Conservation (phyloP, 30 jellyfish, hydroid and myxozoan genomes). For the Calvadosia cruxmelitensis region DNA sequence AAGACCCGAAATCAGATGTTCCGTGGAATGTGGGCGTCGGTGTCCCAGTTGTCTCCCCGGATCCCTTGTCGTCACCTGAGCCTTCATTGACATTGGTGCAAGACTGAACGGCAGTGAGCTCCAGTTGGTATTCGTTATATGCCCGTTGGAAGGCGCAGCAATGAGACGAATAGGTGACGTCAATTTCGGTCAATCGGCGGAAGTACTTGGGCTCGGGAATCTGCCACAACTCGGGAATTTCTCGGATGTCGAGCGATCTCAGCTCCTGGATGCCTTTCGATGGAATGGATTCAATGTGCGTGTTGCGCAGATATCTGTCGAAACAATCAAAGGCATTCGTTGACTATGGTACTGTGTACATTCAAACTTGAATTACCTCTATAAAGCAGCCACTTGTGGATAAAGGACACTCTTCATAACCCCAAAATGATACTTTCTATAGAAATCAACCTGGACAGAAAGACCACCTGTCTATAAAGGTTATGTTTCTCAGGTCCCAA, state of each 20-base stretch:
- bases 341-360: no score
- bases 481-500: no score
- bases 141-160: constrained; percentile 83
- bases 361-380: no score
- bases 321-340: no score
- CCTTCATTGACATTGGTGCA: neutral
- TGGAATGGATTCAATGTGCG: constrained; percentile 44
- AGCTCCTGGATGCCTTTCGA: constrained; percentile 43
- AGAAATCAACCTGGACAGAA: no score
- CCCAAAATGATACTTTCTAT: no score
- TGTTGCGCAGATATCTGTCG: constrained; percentile 47
- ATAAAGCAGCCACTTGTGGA: no score
- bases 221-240: constrained; percentile 46
- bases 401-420: no score
- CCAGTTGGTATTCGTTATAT: constrained; percentile 11
- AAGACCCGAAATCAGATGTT: neutral
- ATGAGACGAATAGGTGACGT: constrained; percentile 79
- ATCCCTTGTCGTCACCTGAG: neutral
- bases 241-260: constrained; percentile 31
- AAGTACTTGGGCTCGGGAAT: constrained; percentile 78
- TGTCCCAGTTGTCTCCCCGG: neutral
- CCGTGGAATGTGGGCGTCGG: neutral
- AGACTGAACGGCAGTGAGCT: neutral
- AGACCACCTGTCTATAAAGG: no score
- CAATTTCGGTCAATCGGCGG: constrained; percentile 35